Evolutionary conservation across 2,797 vertebrate genomes (phyloP), one percentile per base, ranked within the genome.

Genomic region (Mastacembelus armatus): DNA sequence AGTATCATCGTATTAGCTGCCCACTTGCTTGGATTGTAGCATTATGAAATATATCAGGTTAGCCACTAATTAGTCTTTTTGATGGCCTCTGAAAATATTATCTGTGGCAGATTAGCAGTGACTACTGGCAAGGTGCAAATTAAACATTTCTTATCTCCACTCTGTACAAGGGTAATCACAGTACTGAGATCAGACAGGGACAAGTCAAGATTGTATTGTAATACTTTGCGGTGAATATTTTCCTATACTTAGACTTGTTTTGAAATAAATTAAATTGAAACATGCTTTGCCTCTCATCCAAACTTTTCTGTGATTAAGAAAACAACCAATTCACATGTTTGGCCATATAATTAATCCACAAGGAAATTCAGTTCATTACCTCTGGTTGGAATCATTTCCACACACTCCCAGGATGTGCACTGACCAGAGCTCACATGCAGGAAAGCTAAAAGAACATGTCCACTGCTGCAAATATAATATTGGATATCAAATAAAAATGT

Each of bases 81-180:
- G n/a, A n/a, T n/a, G n/a, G n/a, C n/a, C n/a, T n/a, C n/a, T n/a
- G n/a, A n/a, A n/a, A 2, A 9, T 18, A 30, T 70, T 51, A 40
- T 74, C 61, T 47, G 39, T 21, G 12, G 22, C 33, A 58, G 61
- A 61, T 60, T 33, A 50, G 22, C 55, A 24, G 38, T 19, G 21
- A 52, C 14, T n/a, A 16, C 10, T 32, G 22, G n/a, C 65, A 69
- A 58, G 65, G 21, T 60, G 39, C 35, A 58, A 51, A 68, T 72
- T 16, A 45, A 42, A 71, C 55, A 4, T 51, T 65, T 74, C 29
- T 65, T 70, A 66, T 70, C 49, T 57, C 10, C 10, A 0, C n/a
- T 54, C 12, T 27, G 33, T 50, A 40, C 40, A 22, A 26, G 1
- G 32, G 42, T 19, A 66, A 66, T 51, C 1, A 24, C 29, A 15